These are phyloP conservation scores for Muscina levida DNA, from an alignment of 2,888 invertebrate species.

Conservation along the genomic window DNA sequence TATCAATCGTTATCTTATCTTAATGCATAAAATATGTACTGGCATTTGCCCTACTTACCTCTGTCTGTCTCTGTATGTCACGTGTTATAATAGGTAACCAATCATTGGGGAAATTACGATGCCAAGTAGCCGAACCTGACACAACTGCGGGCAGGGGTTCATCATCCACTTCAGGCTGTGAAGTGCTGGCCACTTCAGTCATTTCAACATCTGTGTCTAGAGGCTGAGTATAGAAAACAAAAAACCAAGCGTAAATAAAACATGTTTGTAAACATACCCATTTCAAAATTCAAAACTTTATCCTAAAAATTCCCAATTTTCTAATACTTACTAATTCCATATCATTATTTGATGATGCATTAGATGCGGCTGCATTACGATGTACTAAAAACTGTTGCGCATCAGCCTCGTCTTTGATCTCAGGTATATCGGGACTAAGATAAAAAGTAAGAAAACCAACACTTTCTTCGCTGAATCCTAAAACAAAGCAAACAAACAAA, in stretches of 20 bases:
- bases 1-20: too few relatives aligned
- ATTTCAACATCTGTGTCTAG: constrained; percentile 82
- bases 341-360: constrained; percentile 31
- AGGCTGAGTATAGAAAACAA: constrained; percentile 70
- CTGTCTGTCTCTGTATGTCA: constrained; percentile 87
- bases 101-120: constrained; percentile 84
- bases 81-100: constrained; percentile 94
- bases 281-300: constrained; percentile 25
- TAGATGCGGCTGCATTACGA: constrained; percentile 65
- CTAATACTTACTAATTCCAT: constrained; percentile 47
- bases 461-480: constrained; percentile 74
- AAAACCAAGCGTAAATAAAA: constrained; percentile 59
- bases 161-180: constrained; percentile 63
- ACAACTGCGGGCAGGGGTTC: constrained; percentile 81
- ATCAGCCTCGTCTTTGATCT: constrained; percentile 69
- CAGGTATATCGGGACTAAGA: constrained; percentile 72
- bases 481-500: constrained; percentile 23
- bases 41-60: constrained; percentile 70
- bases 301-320: too few relatives aligned
- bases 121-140: constrained; percentile 83
- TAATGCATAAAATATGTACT: too few relatives aligned
- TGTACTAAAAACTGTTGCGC: constrained; percentile 74
- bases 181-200: constrained; percentile 68
- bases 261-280: constrained; percentile 47
- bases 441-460: constrained; percentile 72